Evolutionary conservation across 1,140 invertebrate species (phyloP).

Genomic region (Neotoxoptera formosana): DNA sequence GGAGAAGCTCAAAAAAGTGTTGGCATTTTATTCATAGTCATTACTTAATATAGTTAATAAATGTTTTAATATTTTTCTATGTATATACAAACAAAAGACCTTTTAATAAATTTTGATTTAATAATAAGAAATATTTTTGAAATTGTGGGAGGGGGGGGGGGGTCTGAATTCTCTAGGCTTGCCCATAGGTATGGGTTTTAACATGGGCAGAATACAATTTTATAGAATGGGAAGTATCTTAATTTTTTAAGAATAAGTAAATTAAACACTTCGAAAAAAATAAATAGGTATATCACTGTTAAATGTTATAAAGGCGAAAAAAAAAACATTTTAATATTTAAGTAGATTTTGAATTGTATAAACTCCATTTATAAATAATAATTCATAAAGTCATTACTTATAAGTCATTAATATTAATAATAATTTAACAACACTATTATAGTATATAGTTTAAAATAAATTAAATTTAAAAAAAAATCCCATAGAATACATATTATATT

Average conservation of each 20-base stretch:
- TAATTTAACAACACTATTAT: neutral
- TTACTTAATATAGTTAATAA: neutral
- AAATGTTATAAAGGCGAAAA: neutral
- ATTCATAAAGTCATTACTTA: too few relatives aligned
- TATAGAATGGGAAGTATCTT: too few relatives aligned
- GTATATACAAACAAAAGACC: neutral
- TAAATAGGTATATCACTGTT: neutral
- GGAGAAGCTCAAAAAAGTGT: neutral
- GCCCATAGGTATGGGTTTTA: too few relatives aligned
- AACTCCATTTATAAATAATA: neutral
- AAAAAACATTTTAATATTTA: neutral
- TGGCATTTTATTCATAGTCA: too few relatives aligned
- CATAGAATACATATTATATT: neutral
- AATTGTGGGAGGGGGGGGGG: too few relatives aligned
- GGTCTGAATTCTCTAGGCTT: too few relatives aligned
- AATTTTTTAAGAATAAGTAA: neutral
- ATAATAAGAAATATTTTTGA: neutral
- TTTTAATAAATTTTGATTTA: neutral
- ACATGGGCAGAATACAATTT: too few relatives aligned
- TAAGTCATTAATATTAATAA: neutral
- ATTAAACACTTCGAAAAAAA: neutral
- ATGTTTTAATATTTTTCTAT: neutral
- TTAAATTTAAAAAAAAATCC: neutral
- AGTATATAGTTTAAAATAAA: neutral
- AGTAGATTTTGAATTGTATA: neutral